A percentile compares a stretch with the other conserved stretches of the same genome.
These are phyloP conservation scores for Notechis scutatus DNA, from an alignment of 2,113 vertebrate species.

Conservation along the genomic window DNA sequence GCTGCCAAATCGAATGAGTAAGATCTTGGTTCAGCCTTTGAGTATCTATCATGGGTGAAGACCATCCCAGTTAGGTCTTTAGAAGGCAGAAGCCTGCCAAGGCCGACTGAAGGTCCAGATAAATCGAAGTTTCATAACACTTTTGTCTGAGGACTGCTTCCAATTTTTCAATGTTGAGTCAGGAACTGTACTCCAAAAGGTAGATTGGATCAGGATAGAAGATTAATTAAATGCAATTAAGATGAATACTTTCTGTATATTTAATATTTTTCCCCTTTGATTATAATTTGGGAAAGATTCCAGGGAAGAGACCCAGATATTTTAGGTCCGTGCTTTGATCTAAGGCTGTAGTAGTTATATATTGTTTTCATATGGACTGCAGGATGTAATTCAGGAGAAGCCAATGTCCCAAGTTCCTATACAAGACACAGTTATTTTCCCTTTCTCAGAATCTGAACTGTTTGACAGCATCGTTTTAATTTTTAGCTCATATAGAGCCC, in stretches of 20 bases:
- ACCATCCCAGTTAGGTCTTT: not conserved
- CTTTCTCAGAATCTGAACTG: not conserved
- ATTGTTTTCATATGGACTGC: not conserved
- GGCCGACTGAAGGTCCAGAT: not conserved
- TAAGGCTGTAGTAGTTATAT: not conserved
- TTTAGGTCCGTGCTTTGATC: not conserved
- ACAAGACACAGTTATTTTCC: not conserved
- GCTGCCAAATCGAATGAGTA: not conserved
- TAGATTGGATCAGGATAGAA: not conserved
- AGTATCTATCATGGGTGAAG: not conserved
- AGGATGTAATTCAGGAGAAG: not conserved
- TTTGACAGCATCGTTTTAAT: not conserved
- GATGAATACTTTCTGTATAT: not conserved
- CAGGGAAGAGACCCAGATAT: not conserved
- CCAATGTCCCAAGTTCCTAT: not conserved
- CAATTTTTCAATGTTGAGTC: not conserved
- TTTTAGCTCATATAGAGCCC: not conserved
- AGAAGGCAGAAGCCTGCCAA: not conserved
- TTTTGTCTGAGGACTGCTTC: not conserved
- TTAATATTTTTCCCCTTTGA: not conserved
- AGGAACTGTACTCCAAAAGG: not conserved
- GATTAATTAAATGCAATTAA: not conserved
- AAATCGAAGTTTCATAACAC: not conserved
- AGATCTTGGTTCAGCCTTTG: not conserved
- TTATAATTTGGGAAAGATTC: not conserved